Base-by-base conservation (phyloP, 2,888 invertebrate genomes). In the Antheraea yamamai region DNA sequence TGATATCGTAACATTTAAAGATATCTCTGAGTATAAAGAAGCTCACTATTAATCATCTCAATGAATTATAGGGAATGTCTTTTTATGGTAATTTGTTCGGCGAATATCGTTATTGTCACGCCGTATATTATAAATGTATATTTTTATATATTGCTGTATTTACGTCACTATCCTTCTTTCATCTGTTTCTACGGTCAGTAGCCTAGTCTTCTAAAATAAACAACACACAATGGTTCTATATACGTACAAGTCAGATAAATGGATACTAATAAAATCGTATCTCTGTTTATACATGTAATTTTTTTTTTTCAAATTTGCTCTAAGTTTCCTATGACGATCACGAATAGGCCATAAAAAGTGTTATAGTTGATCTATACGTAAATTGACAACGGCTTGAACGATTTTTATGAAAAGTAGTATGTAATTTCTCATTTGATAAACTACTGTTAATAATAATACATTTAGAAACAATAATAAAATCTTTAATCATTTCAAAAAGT, bases 91-190 rank as follows among this genome's bases (percentile, higher is more conserved):
- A 39, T 70, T 39, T 39, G 39, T 70, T 70, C 39, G 18, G 70
- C n/a, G 20, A 23, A 39, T 70, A 35, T 70, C 70, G 70, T 70
- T 70, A 39, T 66, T 85, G 70, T 66, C 78, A 76, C 84, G 87
- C 86, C 84, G 84, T 70, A 84, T 85, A 87, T 85, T 82, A 89
- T 90, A 30, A 30, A 66, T 16, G 6, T 66, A 66, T 66, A 30
- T 16, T 16, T 30, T 26, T 26, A 4, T 16, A 20, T 30, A 61
- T 61, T 61, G 12, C 8, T 61, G 18, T 16, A 66, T 30, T 26
- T 66, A 16, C 18, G 26, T 26, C 61, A 6, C 6, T 66, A 4
- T 66, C 4, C 12, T 16, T 66, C 16, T 66, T 66, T 16, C 30
- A 66, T 30, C 64, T 30, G 14, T 16, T 6, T 30, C 64, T 66